Conservation (phyloP, 2,113 vertebrate species). For the Promerops cafer region DNA sequence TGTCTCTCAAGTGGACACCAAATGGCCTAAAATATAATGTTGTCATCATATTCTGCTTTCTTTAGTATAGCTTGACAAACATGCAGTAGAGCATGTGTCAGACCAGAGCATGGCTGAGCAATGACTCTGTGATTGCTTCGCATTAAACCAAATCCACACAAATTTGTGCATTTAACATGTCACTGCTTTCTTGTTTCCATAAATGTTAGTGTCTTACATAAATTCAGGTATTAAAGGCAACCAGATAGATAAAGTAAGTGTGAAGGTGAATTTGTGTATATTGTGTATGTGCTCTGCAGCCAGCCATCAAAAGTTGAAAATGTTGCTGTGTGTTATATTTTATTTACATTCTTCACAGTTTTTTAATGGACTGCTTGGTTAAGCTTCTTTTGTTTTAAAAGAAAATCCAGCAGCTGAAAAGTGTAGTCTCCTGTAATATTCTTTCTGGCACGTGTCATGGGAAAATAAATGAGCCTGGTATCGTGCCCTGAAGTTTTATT, state of each 20-base stretch:
- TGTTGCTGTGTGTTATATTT: neutral
- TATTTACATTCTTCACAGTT: neutral
- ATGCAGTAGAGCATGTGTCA: neutral
- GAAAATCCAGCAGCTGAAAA: neutral
- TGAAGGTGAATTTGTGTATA: neutral
- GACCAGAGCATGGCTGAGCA: neutral
- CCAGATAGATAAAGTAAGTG: neutral
- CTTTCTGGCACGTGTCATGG: neutral
- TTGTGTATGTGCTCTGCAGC: neutral
- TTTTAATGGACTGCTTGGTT: neutral
- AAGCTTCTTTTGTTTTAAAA: neutral
- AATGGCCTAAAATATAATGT: neutral
- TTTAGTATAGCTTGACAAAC: neutral
- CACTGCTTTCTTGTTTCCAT: neutral
- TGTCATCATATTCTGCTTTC: neutral
- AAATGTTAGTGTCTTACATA: neutral
- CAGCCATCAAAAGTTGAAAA: neutral
- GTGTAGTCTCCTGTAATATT: neutral
- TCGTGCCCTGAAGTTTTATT: neutral
- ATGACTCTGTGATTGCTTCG: neutral
- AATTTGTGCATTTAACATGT: neutral
- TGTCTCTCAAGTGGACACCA: neutral
- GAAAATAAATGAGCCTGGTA: neutral
- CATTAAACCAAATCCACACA: neutral
- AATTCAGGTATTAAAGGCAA: neutral